Base-by-base conservation (phyloP, 1,140 invertebrate species). In the Whitmania pigra region DNA sequence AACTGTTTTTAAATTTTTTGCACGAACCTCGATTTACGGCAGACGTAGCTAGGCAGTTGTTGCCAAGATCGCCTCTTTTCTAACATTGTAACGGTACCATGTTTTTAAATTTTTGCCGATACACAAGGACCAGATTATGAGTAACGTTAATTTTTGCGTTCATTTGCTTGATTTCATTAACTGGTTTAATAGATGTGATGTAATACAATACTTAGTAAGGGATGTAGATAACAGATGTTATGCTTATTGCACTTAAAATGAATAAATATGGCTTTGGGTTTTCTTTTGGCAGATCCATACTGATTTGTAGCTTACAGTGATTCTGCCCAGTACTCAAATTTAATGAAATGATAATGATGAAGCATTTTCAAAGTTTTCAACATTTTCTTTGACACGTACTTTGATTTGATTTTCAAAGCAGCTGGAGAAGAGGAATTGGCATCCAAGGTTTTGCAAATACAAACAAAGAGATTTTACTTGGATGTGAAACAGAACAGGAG, bases 401-500 rank as follows among this genome's bases (percentile, higher is more conserved):
- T 68, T 68, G 17, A 43, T 18, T 36, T 54, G 18, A 18, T 22
- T 43, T 53, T 22, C 43, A 53, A 70, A 70, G 69, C 49, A 53
- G 69, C 69, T 49, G 69, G 69, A 75, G 94, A 97, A 82, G 91
- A 94, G 83, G 94, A 97, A 84, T 81, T 97, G 85, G 94, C 93
- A 75, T 95, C 93, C 73, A 96, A 95, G 85, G 96, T 95, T 89
- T 86, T 98, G 76, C 93, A 96, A 84, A 97, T 98, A 81, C 94
- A 97, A 85, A 94, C 93, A 74, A 98, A 97, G 85, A 86, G 95
- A 81, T 97, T 98, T 85, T 98, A 98, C 85, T 86, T 98, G 78
- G 94, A 97, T 86, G 95, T 98, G 73, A 98, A 98, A 86, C 94
- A 98, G 84, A 97, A 98, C 85, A 88, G 92, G 78, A 87, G 94